Base-by-base conservation (phyloP, 1,140 invertebrate genomes). In the Anadara kagoshimensis region DNA sequence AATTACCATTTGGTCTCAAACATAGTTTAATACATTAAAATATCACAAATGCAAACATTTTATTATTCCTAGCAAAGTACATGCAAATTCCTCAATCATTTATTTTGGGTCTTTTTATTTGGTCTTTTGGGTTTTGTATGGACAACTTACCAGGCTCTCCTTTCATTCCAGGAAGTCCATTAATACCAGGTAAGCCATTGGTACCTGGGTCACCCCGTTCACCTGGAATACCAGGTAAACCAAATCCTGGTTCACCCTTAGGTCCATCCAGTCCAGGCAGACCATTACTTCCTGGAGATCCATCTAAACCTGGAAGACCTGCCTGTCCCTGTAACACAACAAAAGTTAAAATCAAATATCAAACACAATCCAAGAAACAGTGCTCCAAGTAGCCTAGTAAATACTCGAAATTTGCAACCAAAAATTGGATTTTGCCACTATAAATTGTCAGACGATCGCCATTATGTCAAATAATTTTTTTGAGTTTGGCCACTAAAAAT, bases 141-240 rank as follows among this genome's bases (percentile, higher is more conserved):
- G 59, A 68, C 26, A 47, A 49, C 18, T 4, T 43, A 53, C 73
- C 82, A 26, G 75, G 73, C 49, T 63, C 58, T 59, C 83, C 83
- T 51, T 75, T 78, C n/a, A 69, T 20, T 47, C 85, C 86, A 20
- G 76, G 53, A 7, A 77, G 12, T 53, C 84, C 85, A 51, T 65
- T 45, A 11, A 82, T 67, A 62, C 87, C 81, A 43, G 75, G 63
- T 26, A 57, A 61, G 29, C 81, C 81, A 57, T 63, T 57, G 4
- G 53, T 24, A 62, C 73, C 73, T 22, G 70, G 66, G 20, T 65
- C 22, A 44, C 76, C 73, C 47, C 53, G 18, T 18, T 59, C 57
- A 16, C 69, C 73, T 5, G 62, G 56, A 14, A 69, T 24, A 51
- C 73, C 77, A 43, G 64, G 58, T 12, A 71, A 45, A 29, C 78